Evolutionary conservation across 2,888 invertebrate genomes (phyloP).

Genomic region (Gandaritis pyraliata): DNA sequence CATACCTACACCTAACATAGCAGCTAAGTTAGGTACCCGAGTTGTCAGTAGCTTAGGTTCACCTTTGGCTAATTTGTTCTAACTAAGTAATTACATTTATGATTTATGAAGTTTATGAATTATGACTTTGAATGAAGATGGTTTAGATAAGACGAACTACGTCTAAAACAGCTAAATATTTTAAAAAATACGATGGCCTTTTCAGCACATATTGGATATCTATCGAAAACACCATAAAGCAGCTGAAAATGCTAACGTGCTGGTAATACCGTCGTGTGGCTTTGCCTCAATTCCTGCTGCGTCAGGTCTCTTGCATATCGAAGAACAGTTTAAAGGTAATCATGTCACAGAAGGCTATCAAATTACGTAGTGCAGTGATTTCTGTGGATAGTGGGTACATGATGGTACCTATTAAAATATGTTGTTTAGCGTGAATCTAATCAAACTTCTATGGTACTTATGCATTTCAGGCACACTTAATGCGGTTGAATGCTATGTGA

Average conservation of each 20-base stretch:
- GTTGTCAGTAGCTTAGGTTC: no score
- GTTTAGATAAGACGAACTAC: no score
- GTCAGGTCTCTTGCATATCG: slow-evolving; percentile 55
- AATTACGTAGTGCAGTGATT: no score
- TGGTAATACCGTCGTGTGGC: slow-evolving; percentile 63
- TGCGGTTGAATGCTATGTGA: slow-evolving; percentile 58
- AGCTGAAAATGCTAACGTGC: slow-evolving; percentile 56
- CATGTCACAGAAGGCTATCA: background rate
- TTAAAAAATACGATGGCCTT: slow-evolving; percentile 15
- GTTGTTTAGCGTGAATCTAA: no score
- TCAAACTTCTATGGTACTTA: no score
- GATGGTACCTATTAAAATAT: background rate
- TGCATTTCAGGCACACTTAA: slow-evolving; percentile 51
- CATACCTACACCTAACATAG: no score
- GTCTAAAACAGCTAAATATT: background rate
- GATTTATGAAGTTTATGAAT: no score
- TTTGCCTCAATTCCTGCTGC: slow-evolving; percentile 54
- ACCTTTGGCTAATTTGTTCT: no score
- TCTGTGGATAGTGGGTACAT: background rate
- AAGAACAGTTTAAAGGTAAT: slow-evolving; percentile 59
- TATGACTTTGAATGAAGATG: no score
- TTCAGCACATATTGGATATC: slow-evolving; percentile 59
- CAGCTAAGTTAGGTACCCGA: no score
- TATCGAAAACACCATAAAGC: slow-evolving; percentile 51
- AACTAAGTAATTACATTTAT: no score